Percentiles rank a stretch among this genome's conserved stretches.
Conservation (phyloP, 2,797 vertebrate species). For the Tamandua tetradactyla region DNA sequence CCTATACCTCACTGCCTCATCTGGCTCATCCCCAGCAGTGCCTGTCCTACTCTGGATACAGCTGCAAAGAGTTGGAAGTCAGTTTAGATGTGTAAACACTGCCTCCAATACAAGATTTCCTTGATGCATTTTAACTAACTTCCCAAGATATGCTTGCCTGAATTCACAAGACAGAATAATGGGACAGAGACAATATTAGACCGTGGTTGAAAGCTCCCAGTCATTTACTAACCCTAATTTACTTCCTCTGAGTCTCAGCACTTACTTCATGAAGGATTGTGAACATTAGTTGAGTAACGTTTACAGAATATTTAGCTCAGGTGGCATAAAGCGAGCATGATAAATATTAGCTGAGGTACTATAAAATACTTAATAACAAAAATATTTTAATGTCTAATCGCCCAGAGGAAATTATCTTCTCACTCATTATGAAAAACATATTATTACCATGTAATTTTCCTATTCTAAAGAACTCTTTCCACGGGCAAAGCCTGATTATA, state of each 20-base stretch:
- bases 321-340: background rate
- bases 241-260: background rate
- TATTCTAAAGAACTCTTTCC: background rate
- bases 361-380: conserved; percentile 5
- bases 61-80: background rate
- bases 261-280: background rate
- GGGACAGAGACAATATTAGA: background rate
- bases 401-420: background rate
- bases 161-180: conserved; percentile 3
- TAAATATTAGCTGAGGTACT: background rate
- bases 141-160: background rate
- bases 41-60: background rate
- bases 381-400: background rate
- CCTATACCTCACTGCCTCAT: background rate
- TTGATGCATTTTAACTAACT: background rate
- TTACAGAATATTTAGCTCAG: background rate
- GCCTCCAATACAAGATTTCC: background rate
- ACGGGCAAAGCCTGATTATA: background rate
- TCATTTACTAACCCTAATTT: background rate
- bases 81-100: background rate
- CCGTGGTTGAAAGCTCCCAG: background rate
- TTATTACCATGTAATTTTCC: background rate
- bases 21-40: background rate
- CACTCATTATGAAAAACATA: background rate
- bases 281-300: background rate